Percentiles rank a stretch among this genome's conserved stretches.
phyloP scores from a whole-genome alignment of 1,140 invertebrate species.

The Metaphire vulgaris region DNA sequence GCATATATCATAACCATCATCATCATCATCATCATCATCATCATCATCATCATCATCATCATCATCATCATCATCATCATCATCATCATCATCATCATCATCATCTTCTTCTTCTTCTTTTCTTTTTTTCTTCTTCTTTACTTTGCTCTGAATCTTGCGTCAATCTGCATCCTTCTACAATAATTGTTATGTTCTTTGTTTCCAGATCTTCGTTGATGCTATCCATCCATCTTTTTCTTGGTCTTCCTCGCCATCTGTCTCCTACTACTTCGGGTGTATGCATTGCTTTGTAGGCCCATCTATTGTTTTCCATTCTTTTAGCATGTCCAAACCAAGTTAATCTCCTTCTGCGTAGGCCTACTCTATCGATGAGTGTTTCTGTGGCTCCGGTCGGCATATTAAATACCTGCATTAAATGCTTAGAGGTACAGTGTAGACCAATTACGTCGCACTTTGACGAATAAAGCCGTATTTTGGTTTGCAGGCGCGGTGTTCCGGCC shows the following conservation, averaged over 20 bases:
- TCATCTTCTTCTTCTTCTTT: conserved; percentile 7
- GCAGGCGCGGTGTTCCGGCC: conserved; percentile 45
- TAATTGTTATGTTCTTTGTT: too few relatives aligned
- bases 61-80: conserved; percentile 5
- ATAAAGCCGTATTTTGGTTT: conserved; percentile 52
- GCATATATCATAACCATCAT: neutral
- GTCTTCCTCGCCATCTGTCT: too few relatives aligned
- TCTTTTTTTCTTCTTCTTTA: neutral
- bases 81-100: conserved; percentile 8
- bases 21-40: conserved; percentile 18
- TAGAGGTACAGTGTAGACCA: conserved; percentile 68
- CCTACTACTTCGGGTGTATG: too few relatives aligned
- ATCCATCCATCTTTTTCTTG: too few relatives aligned
- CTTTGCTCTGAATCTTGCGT: neutral
- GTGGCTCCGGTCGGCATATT: neutral
- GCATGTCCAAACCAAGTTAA: too few relatives aligned
- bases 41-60: conserved; percentile 7
- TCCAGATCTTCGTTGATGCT: too few relatives aligned
- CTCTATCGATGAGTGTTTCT: neutral
- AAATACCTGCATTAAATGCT: too few relatives aligned
- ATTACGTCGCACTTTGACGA: conserved; percentile 73
- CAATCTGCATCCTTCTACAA: too few relatives aligned
- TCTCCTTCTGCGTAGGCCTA: too few relatives aligned
- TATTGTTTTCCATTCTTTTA: too few relatives aligned
- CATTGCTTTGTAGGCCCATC: conserved; percentile 2